These are phyloP conservation scores for Protobothrops flavoviridis DNA, from an alignment of 2,113 vertebrate genomes.

Conservation along the genomic window DNA sequence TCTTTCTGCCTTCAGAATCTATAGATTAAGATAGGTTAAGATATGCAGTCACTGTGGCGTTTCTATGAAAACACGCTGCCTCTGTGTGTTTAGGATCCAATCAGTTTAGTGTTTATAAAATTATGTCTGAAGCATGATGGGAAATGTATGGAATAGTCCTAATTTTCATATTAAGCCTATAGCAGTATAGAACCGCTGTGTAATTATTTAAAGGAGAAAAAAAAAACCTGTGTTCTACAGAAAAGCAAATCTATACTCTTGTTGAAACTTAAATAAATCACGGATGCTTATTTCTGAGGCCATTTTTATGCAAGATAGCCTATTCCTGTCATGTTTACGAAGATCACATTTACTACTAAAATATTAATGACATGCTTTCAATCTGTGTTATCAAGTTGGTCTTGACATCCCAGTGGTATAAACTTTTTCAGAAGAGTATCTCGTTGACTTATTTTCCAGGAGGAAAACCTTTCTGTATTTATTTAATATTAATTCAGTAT, in stretches of 20 bases:
- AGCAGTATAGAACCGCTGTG: background rate
- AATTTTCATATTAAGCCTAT: background rate
- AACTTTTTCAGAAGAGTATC: background rate
- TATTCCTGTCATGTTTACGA: background rate
- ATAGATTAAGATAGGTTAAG: background rate
- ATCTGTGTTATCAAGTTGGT: background rate
- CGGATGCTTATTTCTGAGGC: background rate
- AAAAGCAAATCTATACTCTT: background rate
- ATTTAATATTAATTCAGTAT: background rate
- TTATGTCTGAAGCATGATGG: background rate
- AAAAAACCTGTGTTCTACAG: background rate
- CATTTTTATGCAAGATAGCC: background rate
- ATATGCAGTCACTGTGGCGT: background rate
- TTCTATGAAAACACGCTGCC: background rate
- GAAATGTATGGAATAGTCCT: background rate
- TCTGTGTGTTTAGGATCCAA: background rate
- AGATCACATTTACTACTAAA: background rate
- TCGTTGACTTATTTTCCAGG: background rate
- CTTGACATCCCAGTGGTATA: background rate
- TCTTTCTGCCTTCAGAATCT: background rate
- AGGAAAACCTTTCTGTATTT: background rate
- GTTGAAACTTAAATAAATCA: background rate
- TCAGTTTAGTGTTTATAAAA: background rate
- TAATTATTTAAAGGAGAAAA: background rate
- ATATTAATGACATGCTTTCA: background rate